Conservation (phyloP, 2,797 vertebrate species). For the Xiphorhynchus erythropygius region DNA sequence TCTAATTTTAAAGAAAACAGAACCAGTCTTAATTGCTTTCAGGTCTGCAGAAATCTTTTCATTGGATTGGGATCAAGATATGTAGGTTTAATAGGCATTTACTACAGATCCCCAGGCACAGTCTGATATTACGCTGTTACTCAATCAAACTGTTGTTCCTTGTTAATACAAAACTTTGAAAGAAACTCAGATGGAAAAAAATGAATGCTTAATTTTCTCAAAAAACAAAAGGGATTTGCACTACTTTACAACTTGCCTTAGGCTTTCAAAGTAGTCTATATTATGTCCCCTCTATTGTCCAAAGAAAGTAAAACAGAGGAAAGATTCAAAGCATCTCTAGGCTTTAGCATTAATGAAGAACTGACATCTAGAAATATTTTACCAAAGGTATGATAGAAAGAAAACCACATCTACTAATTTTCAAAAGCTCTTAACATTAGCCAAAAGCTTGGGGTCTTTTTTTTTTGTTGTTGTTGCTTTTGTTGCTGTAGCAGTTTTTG, state of each 20-base stretch:
- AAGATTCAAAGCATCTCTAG: not conserved
- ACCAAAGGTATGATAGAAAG: not conserved
- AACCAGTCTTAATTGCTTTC: not conserved
- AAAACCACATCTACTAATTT: not conserved
- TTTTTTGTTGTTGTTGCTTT: not conserved
- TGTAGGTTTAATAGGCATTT: slow-evolving; percentile 22
- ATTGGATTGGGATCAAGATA: slow-evolving; percentile 14
- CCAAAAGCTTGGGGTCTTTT: not conserved
- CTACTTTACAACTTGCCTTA: not conserved
- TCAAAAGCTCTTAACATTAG: not conserved
- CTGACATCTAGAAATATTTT: not conserved
- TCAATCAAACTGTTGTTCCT: slow-evolving; percentile 26
- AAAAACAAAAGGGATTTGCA: not conserved
- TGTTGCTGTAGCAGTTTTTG: not conserved
- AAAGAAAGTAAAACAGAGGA: not conserved
- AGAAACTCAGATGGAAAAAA: not conserved
- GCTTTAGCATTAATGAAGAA: not conserved
- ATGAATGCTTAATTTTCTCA: not conserved
- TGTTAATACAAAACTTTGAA: not conserved
- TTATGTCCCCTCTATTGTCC: not conserved
- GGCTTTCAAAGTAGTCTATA: not conserved
- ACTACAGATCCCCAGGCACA: not conserved
- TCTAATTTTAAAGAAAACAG: slow-evolving; percentile 3
- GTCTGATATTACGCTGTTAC: slow-evolving; percentile 3
- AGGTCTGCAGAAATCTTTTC: slow-evolving; percentile 13